Base-by-base conservation (phyloP, 2,888 invertebrate genomes). In the Synanthedon tipuliformis region DNA sequence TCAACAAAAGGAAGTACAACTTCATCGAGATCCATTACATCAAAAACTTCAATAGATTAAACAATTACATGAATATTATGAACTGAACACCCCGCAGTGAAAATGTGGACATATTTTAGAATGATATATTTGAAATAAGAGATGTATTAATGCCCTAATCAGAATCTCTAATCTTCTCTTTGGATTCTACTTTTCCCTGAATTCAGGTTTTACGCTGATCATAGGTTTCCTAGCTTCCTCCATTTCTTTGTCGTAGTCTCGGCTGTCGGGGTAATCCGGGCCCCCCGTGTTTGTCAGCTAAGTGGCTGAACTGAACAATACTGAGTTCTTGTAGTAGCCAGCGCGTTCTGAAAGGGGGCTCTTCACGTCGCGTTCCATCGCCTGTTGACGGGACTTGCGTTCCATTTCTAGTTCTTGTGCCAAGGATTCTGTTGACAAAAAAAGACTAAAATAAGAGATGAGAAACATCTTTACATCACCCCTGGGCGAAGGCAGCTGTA, bases 321-420 rank as follows among this genome's bases (percentile, higher is more conserved):
- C 95, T 41, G 95, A 95, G 84, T 95, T 95, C 86, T 95, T 95
- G 89, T 95, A 95, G 83, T 95, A 95, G 66, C 92, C 91, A 61
- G 91, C 90, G 57, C 93, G 89, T 81, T 95, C 95, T 67, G 94
- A 94, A 58, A 95, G 89, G 41, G 95, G 94, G 65, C 95, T 94
- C 82, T 95, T 95, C 53, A 95, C 94, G 73, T 95, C 95, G 61
- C 94, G 90, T 73, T 95, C 95, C 76, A 91, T 88, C 60, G 91
- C 91, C 67, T 93, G 94, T 71, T 94, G 94, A 60, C 95, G 92
- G 50, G 92, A 91, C 81, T 95, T 95, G 78, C 95, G 91, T 79
- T 95, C 95, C 91, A 95, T 90, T 84, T 95, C 95, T 73, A 95
- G 89, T 84, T 95, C 95, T 78, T 94, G 94, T 62, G 94, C 95